Conservation (phyloP, 1,140 invertebrate genomes). For the Trinorchestia longiramus region DNA sequence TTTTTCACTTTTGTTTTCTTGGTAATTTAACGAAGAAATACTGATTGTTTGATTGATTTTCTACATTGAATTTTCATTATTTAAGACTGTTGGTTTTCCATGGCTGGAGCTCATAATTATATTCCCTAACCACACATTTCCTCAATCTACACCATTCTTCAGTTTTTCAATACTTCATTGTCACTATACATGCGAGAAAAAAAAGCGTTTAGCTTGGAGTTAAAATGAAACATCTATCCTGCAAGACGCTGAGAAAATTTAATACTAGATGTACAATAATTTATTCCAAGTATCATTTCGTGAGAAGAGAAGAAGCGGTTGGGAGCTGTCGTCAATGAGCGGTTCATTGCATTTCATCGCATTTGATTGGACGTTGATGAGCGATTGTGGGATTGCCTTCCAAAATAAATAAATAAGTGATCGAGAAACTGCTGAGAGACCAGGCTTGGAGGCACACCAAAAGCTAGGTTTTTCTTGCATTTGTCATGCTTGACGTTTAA, state of each 20-base stretch:
- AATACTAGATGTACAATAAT: background rate
- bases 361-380: background rate
- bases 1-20: no score
- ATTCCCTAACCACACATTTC: no score
- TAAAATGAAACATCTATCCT: background rate
- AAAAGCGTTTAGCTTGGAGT: background rate
- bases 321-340: background rate
- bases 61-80: no score
- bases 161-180: no score
- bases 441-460: background rate
- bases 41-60: no score
- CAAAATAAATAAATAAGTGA: background rate
- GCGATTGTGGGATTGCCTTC: background rate
- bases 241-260: background rate
- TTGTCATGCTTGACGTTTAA: background rate
- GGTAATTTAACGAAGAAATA: no score
- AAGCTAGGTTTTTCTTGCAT: background rate
- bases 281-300: background rate
- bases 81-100: no score
- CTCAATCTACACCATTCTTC: no score
- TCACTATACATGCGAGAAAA: no score
- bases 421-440: background rate
- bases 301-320: background rate
- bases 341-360: background rate
- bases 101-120: no score